These are phyloP conservation scores for Diabrotica balteata DNA, from an alignment of 2,888 invertebrate genomes.

Conservation along the genomic window DNA sequence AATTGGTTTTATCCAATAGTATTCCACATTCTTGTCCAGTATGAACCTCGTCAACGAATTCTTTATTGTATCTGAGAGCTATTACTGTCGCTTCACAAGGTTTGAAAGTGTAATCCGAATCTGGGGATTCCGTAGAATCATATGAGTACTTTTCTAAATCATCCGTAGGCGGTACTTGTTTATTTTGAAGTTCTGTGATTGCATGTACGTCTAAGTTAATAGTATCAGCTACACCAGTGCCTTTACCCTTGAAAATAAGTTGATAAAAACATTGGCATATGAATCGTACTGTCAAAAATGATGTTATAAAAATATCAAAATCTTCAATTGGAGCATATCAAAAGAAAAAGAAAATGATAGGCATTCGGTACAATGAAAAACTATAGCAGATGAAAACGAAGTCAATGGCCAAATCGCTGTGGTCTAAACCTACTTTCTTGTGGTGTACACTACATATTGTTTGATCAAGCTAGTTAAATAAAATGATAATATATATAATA, in stretches of 20 bases:
- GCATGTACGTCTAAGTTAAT: slow-evolving; percentile 94
- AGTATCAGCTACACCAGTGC: slow-evolving; percentile 79
- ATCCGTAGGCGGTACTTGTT: slow-evolving; percentile 80
- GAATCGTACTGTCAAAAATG: too few species aligned
- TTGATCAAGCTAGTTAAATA: too few species aligned
- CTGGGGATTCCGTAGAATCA: slow-evolving; percentile 67
- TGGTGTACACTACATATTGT: too few species aligned
- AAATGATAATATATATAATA: too few species aligned
- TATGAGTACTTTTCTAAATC: slow-evolving; percentile 94
- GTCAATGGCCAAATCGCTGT: too few species aligned
- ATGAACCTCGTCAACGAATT: slow-evolving; percentile 83
- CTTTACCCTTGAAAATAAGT: slow-evolving; percentile 67
- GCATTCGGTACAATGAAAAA: too few species aligned
- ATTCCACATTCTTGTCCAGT: slow-evolving; percentile 92
- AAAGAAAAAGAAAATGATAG: too few species aligned
- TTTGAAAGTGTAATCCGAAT: slow-evolving; percentile 79
- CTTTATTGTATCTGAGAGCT: slow-evolving; percentile 70
- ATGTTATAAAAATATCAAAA: too few species aligned
- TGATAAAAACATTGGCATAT: too few species aligned
- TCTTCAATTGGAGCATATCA: too few species aligned
- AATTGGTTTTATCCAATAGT: slow-evolving; percentile 88
- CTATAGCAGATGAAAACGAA: too few species aligned
- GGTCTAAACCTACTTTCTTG: too few species aligned
- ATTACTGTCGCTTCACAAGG: slow-evolving; percentile 78
- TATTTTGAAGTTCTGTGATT: slow-evolving; percentile 86